Base-by-base conservation (phyloP, 2,888 invertebrate species). In the Stenodera caucasica region DNA sequence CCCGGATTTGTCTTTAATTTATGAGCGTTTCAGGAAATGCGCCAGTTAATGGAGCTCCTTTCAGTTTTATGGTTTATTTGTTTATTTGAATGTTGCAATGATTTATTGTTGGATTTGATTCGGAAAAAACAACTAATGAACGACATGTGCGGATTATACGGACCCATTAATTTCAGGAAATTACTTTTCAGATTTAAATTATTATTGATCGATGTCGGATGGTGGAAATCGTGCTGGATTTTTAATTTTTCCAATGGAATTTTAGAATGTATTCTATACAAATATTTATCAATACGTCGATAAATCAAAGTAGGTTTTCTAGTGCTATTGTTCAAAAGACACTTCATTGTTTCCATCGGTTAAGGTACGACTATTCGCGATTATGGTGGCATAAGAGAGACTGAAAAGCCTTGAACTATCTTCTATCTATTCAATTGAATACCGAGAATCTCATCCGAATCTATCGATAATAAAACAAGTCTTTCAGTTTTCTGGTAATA, bases 1-100 rank as follows among this genome's bases (percentile, higher is more conserved):
- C 64, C 61, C 57, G 69, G 70, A 67, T 69, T 68, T 67, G 55
- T 59, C 56, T 64, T 55, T 68, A 67, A 71, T 69, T 71, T 69
- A 71, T 69, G 67, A 67, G 63, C 68, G 62, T 60, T 69, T 67
- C 66, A 69, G 68, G 69, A 71, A 69, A 69, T 63, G 66, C 64
- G 60, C 65, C 62, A 57, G 62, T 65, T 68, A 69, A 68, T 69
- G 69, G 57, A 54, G 56, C 37, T 55, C 54, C 53, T 63, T 63
- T 61, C 56, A 56, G 26, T 53, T 29, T 52, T 53, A 35, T 40
- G 14, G 33, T 60, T 57, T 57, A 57, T 57, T 57, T 57, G 53
- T 57, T 60, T 59, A 51, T 35, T 51, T 30, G 30, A 11, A 32
- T 52, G 15, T 32, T 52, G 14, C 18, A 18, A 40, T 40, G 15